phyloP scores from a whole-genome alignment of 2,113 vertebrate genomes.

The Gila orcuttii region DNA sequence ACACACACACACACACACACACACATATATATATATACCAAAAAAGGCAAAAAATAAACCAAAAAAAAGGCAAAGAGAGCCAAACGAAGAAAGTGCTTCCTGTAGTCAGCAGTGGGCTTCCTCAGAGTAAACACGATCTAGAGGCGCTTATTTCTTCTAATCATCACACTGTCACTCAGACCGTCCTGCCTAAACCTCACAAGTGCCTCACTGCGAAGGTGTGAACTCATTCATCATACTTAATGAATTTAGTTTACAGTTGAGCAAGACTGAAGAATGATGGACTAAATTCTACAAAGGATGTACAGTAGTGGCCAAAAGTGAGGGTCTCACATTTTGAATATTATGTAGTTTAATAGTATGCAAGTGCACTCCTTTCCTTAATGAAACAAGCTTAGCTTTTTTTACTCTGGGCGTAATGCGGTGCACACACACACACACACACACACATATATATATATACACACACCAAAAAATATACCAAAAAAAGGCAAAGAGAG shows the following conservation, averaged over 20 bases:
- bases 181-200: conserved; percentile 87
- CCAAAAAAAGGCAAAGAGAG: not conserved
- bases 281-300: not conserved
- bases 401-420: no score
- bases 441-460: no score
- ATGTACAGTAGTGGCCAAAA: no score
- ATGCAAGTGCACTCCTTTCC: no score
- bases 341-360: no score
- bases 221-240: not conserved
- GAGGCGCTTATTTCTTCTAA: conserved; percentile 82
- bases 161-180: conserved; percentile 81
- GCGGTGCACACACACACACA: no score
- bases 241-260: not conserved
- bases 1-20: no score
- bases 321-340: no score
- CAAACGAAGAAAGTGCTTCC: conserved; percentile 34
- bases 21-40: no score
- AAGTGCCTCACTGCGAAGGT: conserved; percentile 93
- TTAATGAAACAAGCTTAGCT: no score
- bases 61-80: not conserved
- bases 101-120: conserved; percentile 74
- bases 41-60: no score
- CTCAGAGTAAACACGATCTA: conserved; percentile 83
- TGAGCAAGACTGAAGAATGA: not conserved
- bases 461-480: no score